A percentile compares a stretch with the other conserved stretches of the same genome.
Conservation (phyloP, 2,113 vertebrate species). For the Psettodes erumei region DNA sequence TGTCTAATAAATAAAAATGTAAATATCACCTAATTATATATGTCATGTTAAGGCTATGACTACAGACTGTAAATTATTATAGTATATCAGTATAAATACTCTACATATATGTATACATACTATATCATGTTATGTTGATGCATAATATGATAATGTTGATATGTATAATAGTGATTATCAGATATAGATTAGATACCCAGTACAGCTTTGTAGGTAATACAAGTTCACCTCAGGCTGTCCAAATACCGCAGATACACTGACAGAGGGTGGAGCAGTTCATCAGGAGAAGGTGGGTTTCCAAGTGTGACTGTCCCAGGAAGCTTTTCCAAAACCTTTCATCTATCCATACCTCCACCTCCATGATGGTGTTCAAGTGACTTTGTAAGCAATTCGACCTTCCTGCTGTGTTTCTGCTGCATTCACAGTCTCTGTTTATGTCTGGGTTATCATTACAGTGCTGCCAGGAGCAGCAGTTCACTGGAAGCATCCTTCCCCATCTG, state of each 20-base stretch:
- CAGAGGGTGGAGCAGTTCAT: neutral
- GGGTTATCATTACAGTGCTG: constrained; percentile 16
- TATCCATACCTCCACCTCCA: neutral
- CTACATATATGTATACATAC: too few relatives aligned
- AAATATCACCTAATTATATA: neutral
- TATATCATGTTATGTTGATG: too few relatives aligned
- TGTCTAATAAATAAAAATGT: neutral
- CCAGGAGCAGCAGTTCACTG: constrained; percentile 1
- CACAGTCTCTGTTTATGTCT: constrained; percentile 34
- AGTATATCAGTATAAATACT: too few relatives aligned
- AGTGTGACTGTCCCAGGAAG: neutral
- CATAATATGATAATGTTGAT: neutral
- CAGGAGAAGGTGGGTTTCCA: neutral
- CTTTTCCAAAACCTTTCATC: neutral
- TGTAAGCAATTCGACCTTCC: neutral
- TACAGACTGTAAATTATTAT: too few relatives aligned
- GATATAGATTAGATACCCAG: neutral
- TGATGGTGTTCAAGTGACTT: neutral
- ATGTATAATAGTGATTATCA: neutral
- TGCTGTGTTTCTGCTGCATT: neutral
- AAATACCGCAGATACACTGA: neutral
- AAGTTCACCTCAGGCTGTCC: neutral
- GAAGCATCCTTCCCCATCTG: constrained; percentile 3
- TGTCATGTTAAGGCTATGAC: neutral
- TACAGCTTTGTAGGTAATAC: neutral